phyloP scores from a whole-genome alignment of 2,797 vertebrate species.

The Streptopelia turtur region DNA sequence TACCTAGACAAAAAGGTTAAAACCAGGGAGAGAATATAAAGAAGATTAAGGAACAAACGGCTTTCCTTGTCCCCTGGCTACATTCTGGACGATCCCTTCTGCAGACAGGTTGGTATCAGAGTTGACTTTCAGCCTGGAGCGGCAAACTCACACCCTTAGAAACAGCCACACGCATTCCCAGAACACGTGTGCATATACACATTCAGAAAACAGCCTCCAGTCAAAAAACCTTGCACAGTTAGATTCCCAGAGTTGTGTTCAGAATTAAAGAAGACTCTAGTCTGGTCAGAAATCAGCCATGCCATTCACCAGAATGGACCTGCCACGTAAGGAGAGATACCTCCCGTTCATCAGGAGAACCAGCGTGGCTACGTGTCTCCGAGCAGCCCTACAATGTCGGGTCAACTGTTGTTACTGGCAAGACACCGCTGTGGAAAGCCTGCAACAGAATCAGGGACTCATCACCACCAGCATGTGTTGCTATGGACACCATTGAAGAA shows the following conservation, averaged over 20 bases:
- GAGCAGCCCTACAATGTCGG: constrained; percentile 15
- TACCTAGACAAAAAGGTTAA: neutral
- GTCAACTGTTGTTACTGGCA: constrained; percentile 64
- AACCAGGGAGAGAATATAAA: neutral
- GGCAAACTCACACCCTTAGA: neutral
- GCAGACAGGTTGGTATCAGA: neutral
- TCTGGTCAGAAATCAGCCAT: neutral
- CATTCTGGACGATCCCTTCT: neutral
- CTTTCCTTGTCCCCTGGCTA: neutral
- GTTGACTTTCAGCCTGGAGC: neutral
- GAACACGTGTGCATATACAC: neutral
- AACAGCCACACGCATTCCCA: neutral
- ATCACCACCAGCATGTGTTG: constrained; percentile 56
- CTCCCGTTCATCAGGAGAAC: constrained; percentile 9
- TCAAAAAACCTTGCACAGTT: neutral
- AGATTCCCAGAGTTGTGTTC: neutral
- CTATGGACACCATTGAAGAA: constrained; percentile 61
- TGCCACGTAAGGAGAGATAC: neutral
- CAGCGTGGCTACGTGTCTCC: constrained; percentile 20
- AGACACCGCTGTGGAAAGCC: constrained; percentile 38
- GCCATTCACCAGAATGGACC: neutral
- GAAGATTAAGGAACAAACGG: neutral
- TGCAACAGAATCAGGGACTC: constrained; percentile 30
- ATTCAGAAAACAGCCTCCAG: neutral
- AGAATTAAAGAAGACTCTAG: neutral